Conservation (phyloP, 2,888 invertebrate genomes). For the Eupeodes luniger region DNA sequence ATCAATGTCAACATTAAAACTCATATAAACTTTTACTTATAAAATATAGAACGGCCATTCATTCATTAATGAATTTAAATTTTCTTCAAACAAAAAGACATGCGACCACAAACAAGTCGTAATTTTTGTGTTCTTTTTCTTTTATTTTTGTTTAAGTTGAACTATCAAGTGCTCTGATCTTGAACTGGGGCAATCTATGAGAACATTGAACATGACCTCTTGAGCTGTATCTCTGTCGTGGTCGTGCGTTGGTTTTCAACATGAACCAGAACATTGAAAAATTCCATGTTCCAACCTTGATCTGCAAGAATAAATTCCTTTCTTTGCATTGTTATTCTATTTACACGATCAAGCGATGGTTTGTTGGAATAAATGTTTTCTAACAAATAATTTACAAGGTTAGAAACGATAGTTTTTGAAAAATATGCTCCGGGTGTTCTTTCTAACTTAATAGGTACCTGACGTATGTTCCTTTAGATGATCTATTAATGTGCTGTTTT, state of each 20-base stretch:
- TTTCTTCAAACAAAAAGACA: constrained; percentile 24
- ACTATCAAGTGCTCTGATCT: constrained; percentile 39
- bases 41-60: constrained; percentile 19
- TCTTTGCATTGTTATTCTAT: constrained; percentile 20
- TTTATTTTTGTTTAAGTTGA: neutral
- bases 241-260: neutral
- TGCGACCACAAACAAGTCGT: constrained; percentile 8
- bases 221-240: neutral
- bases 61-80: constrained; percentile 33
- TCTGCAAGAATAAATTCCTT: neutral
- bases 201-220: constrained; percentile 33
- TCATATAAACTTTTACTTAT: neutral
- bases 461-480: neutral
- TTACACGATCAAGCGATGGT: neutral
- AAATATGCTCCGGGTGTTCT: constrained; percentile 2
- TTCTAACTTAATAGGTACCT: neutral
- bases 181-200: neutral
- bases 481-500: neutral
- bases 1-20: constrained; percentile 19
- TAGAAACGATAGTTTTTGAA: constrained; percentile 32
- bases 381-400: constrained; percentile 13
- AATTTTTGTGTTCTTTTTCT: neutral
- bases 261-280: neutral
- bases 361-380: constrained; percentile 13
- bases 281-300: constrained; percentile 23